Base-by-base conservation (phyloP, 2,888 invertebrate species). In the Agrochola lota region DNA sequence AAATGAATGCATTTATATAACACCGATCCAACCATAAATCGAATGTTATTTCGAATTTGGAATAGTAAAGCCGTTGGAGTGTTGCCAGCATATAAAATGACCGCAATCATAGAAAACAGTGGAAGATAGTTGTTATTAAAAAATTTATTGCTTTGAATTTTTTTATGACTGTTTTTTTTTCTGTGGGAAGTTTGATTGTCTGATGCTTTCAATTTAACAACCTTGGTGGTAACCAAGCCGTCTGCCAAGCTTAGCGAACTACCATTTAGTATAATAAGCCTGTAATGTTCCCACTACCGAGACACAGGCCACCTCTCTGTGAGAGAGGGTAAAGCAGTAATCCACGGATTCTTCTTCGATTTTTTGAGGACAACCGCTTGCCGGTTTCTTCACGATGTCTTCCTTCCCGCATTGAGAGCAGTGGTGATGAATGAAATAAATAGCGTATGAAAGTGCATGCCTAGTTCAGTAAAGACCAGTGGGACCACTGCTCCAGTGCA, bases 41-140 rank as follows among this genome's bases (percentile, higher is more conserved):
- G n/a, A 83, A 57, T 30, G 40, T 71, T 85, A 85, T 81, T 81
- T 81, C 63, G 20, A 79, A 82, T 82, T 76, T 67, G 55, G 62
- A 81, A 67, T 85, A 49, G 67, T 77, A 26, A 55, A 82, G 1
- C 70, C 72, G 57, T 72, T 85, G 83, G 85, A 77, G 46, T 72
- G 74, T 78, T 84, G 85, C 83, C 83, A 84, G 71, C 49, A 23
- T 62, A 77, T 74, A 71, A 83, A 85, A 85, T 57, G 4, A 82
- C 82, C 74, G 60, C 83, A 82, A 84, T 74, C 74, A 66, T 57
- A 66, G 30, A 64, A 62, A 63, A 72, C 49, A 60, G n/a, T 59
- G n/a, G 71, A 59, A 52, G 17, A 68, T 81, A 30, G 64, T 30
- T 15, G 74, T 77, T 69, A 72, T 81, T 74, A 6, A 20, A 35